phyloP scores from a whole-genome alignment of 2,888 invertebrate species.

The Heliconius hortense region DNA sequence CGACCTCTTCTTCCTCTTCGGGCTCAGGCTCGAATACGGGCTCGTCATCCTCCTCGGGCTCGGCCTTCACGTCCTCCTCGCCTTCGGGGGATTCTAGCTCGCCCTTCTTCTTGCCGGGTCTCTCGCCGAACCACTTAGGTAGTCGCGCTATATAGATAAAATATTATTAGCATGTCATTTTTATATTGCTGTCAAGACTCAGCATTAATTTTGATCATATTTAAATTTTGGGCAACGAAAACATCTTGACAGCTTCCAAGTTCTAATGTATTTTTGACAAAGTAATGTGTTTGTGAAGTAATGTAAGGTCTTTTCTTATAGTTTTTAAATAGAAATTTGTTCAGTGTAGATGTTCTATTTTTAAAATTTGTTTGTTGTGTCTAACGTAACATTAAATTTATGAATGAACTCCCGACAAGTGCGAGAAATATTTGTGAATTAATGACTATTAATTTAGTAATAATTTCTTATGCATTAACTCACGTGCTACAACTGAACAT shows the following conservation, averaged over 20 bases:
- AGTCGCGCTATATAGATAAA: constrained; percentile 86
- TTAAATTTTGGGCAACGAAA: background rate
- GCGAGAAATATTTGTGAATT: constrained; percentile 3
- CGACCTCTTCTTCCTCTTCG: constrained; percentile 88
- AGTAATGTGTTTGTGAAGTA: constrained; percentile 4
- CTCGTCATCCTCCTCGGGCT: constrained; percentile 87
- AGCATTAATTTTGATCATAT: background rate
- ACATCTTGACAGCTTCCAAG: background rate
- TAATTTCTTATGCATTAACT: constrained; percentile 15
- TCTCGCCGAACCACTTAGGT: constrained; percentile 97
- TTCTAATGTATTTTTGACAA: background rate
- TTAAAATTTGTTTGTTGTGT: background rate
- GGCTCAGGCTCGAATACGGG: constrained; percentile 85
- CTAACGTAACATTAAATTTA: background rate
- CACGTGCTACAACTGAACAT: constrained; percentile 27
- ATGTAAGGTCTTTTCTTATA: background rate
- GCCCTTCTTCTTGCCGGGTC: constrained; percentile 95
- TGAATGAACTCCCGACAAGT: constrained; percentile 12
- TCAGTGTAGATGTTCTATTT: constrained; percentile 22
- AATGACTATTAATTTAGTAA: constrained; percentile 12
- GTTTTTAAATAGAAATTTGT: background rate
- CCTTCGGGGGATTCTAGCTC: constrained; percentile 95
- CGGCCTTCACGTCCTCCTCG: constrained; percentile 92
- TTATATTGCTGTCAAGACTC: background rate
- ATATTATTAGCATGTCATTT: background rate